A percentile compares a stretch with the other conserved stretches of the same genome.
phyloP scores from a whole-genome alignment of 30 jellyfish, hydroid and myxozoan genomes.

The Hydractinia symbiolongicarpus region DNA sequence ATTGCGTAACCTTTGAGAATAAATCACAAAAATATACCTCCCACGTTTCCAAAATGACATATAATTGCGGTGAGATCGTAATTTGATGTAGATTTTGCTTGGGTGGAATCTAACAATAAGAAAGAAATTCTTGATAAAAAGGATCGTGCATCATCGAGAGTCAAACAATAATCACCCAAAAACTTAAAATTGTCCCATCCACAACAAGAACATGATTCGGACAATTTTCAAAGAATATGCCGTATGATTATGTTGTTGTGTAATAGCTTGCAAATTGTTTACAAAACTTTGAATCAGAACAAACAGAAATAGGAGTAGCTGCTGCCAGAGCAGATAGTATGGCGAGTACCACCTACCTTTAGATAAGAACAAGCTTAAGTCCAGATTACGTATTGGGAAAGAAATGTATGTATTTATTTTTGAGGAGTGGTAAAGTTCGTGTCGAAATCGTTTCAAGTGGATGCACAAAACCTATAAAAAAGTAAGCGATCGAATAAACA shows the following conservation, averaged over 20 bases:
- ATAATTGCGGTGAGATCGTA: constrained; percentile 86
- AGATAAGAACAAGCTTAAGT: constrained; percentile 62
- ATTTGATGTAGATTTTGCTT: constrained; percentile 21
- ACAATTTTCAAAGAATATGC: no score
- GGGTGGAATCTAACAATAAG: not conserved
- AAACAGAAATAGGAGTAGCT: no score
- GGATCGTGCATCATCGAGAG: no score
- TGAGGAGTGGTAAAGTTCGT: constrained; percentile 76
- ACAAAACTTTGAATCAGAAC: no score
- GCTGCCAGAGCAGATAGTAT: not conserved
- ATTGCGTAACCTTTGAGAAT: not conserved
- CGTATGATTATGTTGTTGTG: no score
- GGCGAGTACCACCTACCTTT: constrained; percentile 39
- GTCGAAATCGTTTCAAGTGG: constrained; percentile 90
- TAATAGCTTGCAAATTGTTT: no score
- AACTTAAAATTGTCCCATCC: no score
- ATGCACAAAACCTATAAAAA: constrained; percentile 68
- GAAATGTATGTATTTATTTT: constrained; percentile 64
- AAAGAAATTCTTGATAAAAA: no score
- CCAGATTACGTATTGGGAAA: constrained; percentile 84
- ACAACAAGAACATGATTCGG: no score
- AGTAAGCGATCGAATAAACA: not conserved
- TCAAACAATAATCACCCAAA: no score
- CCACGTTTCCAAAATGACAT: constrained; percentile 89
- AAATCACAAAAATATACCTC: constrained; percentile 47